Conservation (phyloP, 2,797 vertebrate genomes). For the Enteromius argenteus region DNA sequence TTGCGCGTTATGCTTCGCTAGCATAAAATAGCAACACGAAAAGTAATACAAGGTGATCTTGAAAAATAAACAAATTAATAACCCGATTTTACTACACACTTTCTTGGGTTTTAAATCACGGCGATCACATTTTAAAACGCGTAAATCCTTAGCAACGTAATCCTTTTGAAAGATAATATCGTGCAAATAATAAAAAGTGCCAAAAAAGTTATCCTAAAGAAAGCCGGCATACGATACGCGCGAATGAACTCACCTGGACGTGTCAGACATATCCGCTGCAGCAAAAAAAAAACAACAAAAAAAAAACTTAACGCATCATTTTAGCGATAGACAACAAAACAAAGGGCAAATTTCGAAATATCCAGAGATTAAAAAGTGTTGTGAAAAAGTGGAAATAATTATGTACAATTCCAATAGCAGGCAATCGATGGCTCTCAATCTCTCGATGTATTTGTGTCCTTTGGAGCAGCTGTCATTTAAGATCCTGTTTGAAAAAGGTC, state of each 20-base stretch:
- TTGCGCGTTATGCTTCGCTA: background rate
- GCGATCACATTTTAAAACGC: background rate
- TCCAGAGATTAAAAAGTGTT: conserved; percentile 33
- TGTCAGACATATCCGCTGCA: conserved; percentile 52
- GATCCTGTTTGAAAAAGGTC: conserved; percentile 39
- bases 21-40: background rate
- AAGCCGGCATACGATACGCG: conserved; percentile 7
- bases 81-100: too few species aligned
- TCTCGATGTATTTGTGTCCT: conserved; percentile 8
- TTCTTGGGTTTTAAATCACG: background rate
- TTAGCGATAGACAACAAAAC: conserved; percentile 42
- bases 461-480: background rate
- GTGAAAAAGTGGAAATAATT: conserved; percentile 4
- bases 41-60: background rate
- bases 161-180: background rate
- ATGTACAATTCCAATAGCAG: background rate
- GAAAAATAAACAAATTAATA: background rate
- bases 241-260: conserved; percentile 62
- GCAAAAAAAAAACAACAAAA: background rate
- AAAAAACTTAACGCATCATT: conserved; percentile 48
- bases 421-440: background rate
- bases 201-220: background rate
- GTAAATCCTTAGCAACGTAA: background rate
- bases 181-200: background rate
- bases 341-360: conserved; percentile 36